Conservation (phyloP, 2,113 vertebrate genomes). For the Rynchops niger region DNA sequence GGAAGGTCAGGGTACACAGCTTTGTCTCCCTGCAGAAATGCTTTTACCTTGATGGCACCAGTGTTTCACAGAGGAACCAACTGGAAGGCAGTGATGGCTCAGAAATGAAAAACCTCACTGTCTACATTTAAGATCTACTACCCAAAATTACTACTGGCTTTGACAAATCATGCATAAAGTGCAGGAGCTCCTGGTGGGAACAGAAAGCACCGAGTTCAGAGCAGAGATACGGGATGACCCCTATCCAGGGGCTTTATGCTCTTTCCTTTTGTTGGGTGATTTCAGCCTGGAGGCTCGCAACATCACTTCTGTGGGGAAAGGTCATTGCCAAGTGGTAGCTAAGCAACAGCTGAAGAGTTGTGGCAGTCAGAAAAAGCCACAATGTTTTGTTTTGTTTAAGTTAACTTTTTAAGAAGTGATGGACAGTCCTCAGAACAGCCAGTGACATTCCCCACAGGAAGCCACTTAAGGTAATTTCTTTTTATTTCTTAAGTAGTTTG, state of each 20-base stretch:
- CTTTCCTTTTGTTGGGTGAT: neutral
- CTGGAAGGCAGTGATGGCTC: neutral
- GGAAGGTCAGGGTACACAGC: neutral
- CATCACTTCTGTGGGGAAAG: slow-evolving; percentile 8
- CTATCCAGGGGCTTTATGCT: neutral
- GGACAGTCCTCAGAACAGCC: neutral
- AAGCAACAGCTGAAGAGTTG: slow-evolving; percentile 1
- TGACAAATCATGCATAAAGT: neutral
- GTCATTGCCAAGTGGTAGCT: slow-evolving; percentile 24
- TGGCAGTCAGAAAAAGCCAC: neutral
- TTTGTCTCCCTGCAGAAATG: neutral
- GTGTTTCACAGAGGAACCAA: neutral
- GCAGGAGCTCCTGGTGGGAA: neutral
- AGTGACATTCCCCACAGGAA: neutral
- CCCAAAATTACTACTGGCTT: neutral
- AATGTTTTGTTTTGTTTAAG: neutral
- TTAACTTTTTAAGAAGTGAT: slow-evolving; percentile 11
- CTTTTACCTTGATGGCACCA: neutral
- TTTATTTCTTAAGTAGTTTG: neutral
- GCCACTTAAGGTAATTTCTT: neutral
- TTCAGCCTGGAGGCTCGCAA: neutral
- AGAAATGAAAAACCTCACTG: neutral
- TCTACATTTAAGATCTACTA: neutral
- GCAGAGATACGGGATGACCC: neutral
- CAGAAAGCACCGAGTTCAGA: neutral